A percentile compares a stretch with the other conserved stretches of the same genome.
Conservation (phyloP, 2,888 invertebrate species). For the Xestia rhomboidea region DNA sequence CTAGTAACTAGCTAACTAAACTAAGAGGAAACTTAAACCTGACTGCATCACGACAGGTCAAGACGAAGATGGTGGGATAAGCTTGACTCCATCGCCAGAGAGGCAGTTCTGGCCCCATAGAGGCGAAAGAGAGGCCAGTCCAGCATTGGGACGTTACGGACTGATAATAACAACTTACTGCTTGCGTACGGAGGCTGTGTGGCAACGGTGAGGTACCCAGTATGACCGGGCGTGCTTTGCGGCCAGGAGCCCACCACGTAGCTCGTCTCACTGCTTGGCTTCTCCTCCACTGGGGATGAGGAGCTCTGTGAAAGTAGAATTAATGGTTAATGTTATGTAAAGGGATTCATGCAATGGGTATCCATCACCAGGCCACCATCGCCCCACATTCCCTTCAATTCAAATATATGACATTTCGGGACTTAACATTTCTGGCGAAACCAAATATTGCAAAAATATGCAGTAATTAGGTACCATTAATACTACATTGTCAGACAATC, state of each 20-base stretch:
- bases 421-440: not conserved
- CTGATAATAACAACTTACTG: constrained; percentile 73
- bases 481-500: too few species aligned
- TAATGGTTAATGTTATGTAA: not conserved
- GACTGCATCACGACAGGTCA: too few species aligned
- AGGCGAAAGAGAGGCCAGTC: too few species aligned
- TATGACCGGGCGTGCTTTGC: constrained; percentile 96
- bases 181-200: constrained; percentile 93
- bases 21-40: too few species aligned
- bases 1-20: too few species aligned
- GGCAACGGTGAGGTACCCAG: constrained; percentile 98
- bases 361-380: not conserved
- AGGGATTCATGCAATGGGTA: not conserved
- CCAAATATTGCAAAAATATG: not conserved
- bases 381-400: not conserved
- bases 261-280: constrained; percentile 88
- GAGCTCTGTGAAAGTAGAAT: constrained; percentile 79
- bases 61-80: too few species aligned
- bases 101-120: too few species aligned
- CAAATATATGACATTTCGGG: not conserved
- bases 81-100: too few species aligned
- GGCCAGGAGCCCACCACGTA: constrained; percentile 93
- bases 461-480: not conserved
- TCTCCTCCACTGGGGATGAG: constrained; percentile 84
- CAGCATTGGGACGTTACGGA: not conserved